Base-by-base conservation (phyloP, 2,888 invertebrate genomes). In the Coremacera marginata region DNA sequence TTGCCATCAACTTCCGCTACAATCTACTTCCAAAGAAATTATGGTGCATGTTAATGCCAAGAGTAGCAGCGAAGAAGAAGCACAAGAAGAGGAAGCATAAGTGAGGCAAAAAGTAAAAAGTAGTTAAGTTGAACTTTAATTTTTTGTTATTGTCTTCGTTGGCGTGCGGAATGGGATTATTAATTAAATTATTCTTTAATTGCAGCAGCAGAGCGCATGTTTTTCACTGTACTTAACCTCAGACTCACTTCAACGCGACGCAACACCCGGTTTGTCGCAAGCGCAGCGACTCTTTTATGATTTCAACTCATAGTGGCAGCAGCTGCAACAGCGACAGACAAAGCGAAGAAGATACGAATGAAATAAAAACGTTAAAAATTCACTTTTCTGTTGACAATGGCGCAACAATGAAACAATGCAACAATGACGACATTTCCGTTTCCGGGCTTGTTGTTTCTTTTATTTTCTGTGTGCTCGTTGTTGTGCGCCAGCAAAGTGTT, bases 181-280 rank as follows among this genome's bases (percentile, higher is more conserved):
- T 86, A 88, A 87, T 87, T 88, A 83, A 87, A 88, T 86, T 86
- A 88, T 82, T 82, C 82, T 82, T 83, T 84, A 84, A 86, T 86
- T 87, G 86, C 83, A 84, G 84, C 82, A 83, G 82, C 82, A 81
- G 81, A 75, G 51, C 52, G 68, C 60, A 22, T 19, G 3, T n/a
- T 57, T 27, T 60, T 60, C 60, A 27, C 27, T 31, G 16, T 5
- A 14, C 25, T 60, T 31, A 60, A 60, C 25, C 44, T 44, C 44
- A 44, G 44, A 25, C 60, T 19, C 14, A 31, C 60, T 60, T 60
- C 60, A 60, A 60, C 27, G 27, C 11, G 65, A 16, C 5, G 16
- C 68, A 25, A 27, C 19, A 7, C 68, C 68, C 49, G 8, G n/a
- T 51, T 49, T 16, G 51, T 51, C 16, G 25, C 5, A 44, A 34